Evolutionary conservation across 1,140 invertebrate genomes (phyloP).

Genomic region (Drosophila littoralis): DNA sequence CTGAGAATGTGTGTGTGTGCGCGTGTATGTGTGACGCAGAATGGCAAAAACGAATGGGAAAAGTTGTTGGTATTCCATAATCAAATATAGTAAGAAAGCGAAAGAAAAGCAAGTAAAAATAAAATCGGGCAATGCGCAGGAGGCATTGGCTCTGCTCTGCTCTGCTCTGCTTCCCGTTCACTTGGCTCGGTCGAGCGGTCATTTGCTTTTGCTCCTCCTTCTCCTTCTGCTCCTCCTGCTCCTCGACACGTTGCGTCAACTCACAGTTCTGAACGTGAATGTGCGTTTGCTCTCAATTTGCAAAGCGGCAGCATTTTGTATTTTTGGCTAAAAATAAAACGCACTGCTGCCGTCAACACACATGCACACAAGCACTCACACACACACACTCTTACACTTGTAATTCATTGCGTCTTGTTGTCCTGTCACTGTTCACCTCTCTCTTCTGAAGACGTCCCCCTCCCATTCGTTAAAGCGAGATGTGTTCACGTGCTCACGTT

Average conservation of each 20-base stretch:
- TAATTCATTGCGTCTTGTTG: conserved; percentile 49
- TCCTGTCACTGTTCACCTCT: conserved; percentile 39
- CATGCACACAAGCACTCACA: conserved; percentile 7
- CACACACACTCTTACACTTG: conserved; percentile 16
- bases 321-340: conserved; percentile 77
- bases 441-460: conserved; percentile 28
- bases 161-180: conserved; percentile 35
- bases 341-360: conserved; percentile 38
- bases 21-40: conserved; percentile 14
- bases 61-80: conserved; percentile 36
- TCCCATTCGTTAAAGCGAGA: conserved; percentile 63
- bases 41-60: conserved; percentile 25
- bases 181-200: conserved; percentile 53
- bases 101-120: conserved; percentile 24
- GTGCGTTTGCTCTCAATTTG: conserved; percentile 69
- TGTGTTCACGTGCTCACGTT: conserved; percentile 70
- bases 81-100: conserved; percentile 42
- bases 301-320: conserved; percentile 50
- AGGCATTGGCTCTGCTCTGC: conserved; percentile 66
- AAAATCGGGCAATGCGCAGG: conserved; percentile 14
- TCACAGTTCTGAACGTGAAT: conserved; percentile 31
- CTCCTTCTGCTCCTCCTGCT: conserved; percentile 55
- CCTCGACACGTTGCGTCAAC: conserved; percentile 29
- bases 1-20: conserved; percentile 19
- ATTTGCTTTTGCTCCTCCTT: conserved; percentile 64